Conservation (phyloP, 2,888 invertebrate genomes). For the Gortyna flavago region DNA sequence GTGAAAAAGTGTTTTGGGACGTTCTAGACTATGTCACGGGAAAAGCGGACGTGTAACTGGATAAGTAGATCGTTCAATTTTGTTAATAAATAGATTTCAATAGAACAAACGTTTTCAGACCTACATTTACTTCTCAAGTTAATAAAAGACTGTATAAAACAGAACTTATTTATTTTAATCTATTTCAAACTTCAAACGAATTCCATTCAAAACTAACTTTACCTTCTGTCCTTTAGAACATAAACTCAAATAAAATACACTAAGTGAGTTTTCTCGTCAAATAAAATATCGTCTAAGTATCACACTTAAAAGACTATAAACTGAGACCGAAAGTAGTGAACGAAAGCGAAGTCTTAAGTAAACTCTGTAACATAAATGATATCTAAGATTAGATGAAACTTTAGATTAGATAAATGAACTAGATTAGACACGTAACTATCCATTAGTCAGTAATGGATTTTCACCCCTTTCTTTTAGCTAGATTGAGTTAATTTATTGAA, state of each 20-base stretch:
- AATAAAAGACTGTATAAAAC: neutral
- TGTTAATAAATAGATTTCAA: neutral
- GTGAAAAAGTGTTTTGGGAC: too few relatives aligned
- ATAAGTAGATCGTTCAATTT: too few relatives aligned
- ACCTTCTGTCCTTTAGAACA: slow-evolving; percentile 7
- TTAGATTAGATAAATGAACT: slow-evolving; percentile 58
- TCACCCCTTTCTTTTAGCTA: slow-evolving; percentile 49
- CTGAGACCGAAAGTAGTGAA: slow-evolving; percentile 5
- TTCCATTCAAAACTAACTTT: slow-evolving; percentile 24
- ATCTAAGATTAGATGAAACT: slow-evolving; percentile 45
- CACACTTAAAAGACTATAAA: slow-evolving; percentile 34
- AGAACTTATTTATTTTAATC: neutral
- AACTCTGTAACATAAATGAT: slow-evolving; percentile 43
- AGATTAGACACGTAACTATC: slow-evolving; percentile 53
- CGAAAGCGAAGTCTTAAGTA: neutral
- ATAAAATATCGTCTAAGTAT: slow-evolving; percentile 29
- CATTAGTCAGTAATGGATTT: slow-evolving; percentile 52
- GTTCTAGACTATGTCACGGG: too few relatives aligned
- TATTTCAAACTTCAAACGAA: slow-evolving; percentile 28
- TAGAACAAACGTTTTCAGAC: neutral
- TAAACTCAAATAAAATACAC: slow-evolving; percentile 33
- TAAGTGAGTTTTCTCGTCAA: slow-evolving; percentile 29
- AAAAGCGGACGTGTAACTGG: too few relatives aligned
- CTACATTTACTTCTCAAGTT: neutral
- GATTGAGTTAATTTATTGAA: slow-evolving; percentile 53